These are phyloP conservation scores for Coreius guichenoti DNA, from an alignment of 2,797 vertebrate species.

Conservation along the genomic window DNA sequence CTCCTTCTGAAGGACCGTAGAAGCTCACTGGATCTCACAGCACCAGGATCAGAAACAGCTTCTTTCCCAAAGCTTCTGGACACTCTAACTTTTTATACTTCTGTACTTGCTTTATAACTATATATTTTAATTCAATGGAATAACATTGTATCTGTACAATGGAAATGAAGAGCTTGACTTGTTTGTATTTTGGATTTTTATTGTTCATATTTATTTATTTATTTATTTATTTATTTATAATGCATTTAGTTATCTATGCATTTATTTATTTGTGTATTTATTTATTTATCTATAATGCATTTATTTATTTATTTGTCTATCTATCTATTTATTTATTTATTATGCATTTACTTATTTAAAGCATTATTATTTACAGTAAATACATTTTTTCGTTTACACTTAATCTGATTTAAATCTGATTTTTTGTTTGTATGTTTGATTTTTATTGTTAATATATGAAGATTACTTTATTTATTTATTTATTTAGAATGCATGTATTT, in stretches of 20 bases:
- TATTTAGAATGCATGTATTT: neutral
- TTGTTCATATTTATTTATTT: neutral
- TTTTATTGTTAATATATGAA: too few species aligned
- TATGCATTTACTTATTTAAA: too few species aligned
- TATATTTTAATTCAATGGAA: neutral
- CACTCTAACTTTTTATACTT: neutral
- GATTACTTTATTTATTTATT: neutral
- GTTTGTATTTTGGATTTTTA: too few species aligned
- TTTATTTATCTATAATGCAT: too few species aligned
- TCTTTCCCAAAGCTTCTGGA: neutral
- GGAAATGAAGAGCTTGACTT: too few species aligned
- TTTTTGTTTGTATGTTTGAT: too few species aligned
- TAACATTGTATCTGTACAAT: neutral
- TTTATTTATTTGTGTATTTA: neutral
- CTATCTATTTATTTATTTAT: neutral
- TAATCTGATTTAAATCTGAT: too few species aligned
- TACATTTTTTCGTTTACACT: too few species aligned
- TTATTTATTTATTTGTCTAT: neutral
- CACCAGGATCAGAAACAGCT: neutral
- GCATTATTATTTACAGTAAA: too few species aligned
- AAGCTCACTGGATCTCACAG: neutral
- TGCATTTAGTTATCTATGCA: neutral
- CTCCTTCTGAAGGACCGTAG: neutral
- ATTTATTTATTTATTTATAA: neutral
- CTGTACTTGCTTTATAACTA: neutral